Base-by-base conservation (phyloP, 2,888 invertebrate genomes). In the Xylota sylvarum region DNA sequence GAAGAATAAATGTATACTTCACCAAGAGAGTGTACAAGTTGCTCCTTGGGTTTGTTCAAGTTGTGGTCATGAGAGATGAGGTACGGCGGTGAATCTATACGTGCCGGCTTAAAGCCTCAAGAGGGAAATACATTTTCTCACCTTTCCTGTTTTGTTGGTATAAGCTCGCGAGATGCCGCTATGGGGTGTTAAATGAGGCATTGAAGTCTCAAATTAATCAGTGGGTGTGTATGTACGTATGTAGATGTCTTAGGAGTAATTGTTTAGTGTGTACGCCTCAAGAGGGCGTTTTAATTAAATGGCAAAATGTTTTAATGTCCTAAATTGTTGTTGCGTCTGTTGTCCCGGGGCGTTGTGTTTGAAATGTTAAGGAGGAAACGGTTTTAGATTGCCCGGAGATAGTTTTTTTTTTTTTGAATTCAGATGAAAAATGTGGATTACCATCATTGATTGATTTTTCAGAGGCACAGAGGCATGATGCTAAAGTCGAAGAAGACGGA, bases 151-250 rank as follows among this genome's bases (percentile, higher is more conserved):
- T 23, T 17, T 23, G 30, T 23, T 12, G 10, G 19, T 32, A 9
- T 50, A 40, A 60, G 56, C 37, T 35, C 37, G 72, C 35, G 3
- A 23, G n/a, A 48, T 65, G 30, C 46, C 7, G 55, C 27, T 62
- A 58, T 64, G 23, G 48, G 62, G 58, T 65, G 70, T 72, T 83
- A 83, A 72, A 83, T 78, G 72, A 73, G 72, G 60, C 72, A 65
- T 65, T 82, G 27, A 23, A 46, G 65, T 52, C 67, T 78, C 55
- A 72, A 83, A 72, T 73, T 83, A 83, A 83, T 83, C 60, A 72
- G 65, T 35, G 56, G 32, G 56, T 46, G 35, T 64, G 3, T 23
- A 3, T 23, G 23, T 23, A 23, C 23, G 23, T 23, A 23, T 23
- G 30, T 17, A n/a, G n/a, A n/a, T n/a, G n/a, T 23, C 48, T 4